Evolutionary conservation across 1,140 invertebrate genomes (phyloP), one percentile per base, ranked within the genome.

Genomic region (Trichonephila clavipes): DNA sequence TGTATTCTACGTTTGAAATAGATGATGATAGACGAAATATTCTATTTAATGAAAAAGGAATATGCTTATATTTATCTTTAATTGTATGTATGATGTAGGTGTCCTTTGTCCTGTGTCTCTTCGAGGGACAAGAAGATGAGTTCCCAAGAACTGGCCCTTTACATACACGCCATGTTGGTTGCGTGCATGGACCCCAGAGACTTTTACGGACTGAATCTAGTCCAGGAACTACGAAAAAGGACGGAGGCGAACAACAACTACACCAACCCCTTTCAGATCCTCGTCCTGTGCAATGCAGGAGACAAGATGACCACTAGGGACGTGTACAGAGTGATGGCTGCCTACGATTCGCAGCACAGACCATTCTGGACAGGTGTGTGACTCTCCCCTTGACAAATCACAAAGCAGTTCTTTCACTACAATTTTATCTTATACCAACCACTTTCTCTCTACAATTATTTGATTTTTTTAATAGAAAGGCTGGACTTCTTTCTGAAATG

Each of bases 311-410:
- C 66, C 12, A 1, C 8, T 1, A 59, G 14, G 1, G 88, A 90
- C 40, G 88, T 90, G 66, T 12, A 59, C 0, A 81, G 24, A 21
- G 34, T 90, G 21, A 8, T 14, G 10, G 19, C 64, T 10, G 69
- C 69, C 7, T 90, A 28, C 16, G 18, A 90, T 24, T 34, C 69
- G 12, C 64, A 77, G 44, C 40, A 90, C 40, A 61, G 69, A 77
- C 64, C 69, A 12, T 77, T 51, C 88, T 90, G 88, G 88, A 81
- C n/a, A 90, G 69, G 88, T 90, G 0, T 18, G 28, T 88, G 21
- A 4, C 66, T 51, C 34, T 40, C 34, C 4, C 5, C 51, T 51
- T 12, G 51, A 51, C 0, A 7, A 51, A 10, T 51, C 51, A 51
- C 51, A 51, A 7, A 51, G 51, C 51, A 51, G 0, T 51, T 51